Percentiles rank a stretch among this genome's conserved stretches.
Conservation (phyloP, 92 coral and sea anemone genomes). For the Diadumene lineata region DNA sequence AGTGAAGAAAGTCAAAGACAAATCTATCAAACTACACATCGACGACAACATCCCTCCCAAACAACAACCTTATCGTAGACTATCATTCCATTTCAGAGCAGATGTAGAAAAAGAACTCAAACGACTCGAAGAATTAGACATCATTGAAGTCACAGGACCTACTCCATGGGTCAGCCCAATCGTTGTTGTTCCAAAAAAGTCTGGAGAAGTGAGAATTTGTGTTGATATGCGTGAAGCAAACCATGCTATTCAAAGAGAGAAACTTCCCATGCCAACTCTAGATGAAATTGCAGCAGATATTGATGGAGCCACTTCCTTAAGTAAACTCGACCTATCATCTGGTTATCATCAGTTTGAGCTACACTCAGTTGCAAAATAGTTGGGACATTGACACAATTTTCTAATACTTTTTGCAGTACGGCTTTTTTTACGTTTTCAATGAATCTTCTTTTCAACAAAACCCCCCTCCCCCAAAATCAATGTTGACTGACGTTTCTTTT, state of each 20-base stretch:
- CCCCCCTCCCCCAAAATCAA: no score
- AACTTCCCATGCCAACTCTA: conserved; percentile 57
- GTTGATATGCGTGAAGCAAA: conserved; percentile 79
- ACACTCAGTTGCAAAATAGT: no score
- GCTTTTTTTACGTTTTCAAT: no score
- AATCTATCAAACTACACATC: conserved; percentile 61
- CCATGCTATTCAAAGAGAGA: conserved; percentile 52
- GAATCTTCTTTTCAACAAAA: no score
- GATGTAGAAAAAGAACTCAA: conserved; percentile 56
- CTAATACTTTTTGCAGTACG: no score
- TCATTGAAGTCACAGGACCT: conserved; percentile 66
- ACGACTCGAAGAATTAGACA: conserved; percentile 49
- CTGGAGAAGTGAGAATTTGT: conserved; percentile 61
- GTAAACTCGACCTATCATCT: conserved; percentile 57
- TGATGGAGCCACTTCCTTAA: conserved; percentile 50
- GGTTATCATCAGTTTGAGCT: conserved; percentile 77
- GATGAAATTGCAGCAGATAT: conserved; percentile 59
- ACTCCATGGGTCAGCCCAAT: conserved; percentile 78
- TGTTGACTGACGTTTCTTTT: no score
- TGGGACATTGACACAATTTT: no score
- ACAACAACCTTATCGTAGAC: conserved; percentile 64
- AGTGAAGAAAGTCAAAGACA: conserved; percentile 59
- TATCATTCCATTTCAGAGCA: conserved; percentile 38
- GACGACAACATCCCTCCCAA: conserved; percentile 46
- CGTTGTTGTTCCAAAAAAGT: conserved; percentile 62